These are phyloP conservation scores for Orthonychiurus folsomi DNA, from an alignment of 2,888 invertebrate genomes.

Conservation along the genomic window DNA sequence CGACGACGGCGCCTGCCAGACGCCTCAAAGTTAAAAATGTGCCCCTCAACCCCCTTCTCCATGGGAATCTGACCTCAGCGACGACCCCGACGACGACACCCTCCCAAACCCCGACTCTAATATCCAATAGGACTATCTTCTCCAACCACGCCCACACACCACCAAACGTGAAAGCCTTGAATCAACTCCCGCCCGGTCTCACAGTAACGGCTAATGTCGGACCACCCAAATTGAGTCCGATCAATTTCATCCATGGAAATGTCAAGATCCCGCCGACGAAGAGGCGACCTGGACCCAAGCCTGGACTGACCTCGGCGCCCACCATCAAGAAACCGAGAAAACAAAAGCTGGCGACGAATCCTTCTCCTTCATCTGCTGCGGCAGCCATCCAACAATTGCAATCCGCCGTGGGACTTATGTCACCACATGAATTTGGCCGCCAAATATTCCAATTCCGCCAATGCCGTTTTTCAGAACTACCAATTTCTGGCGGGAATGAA, in stretches of 20 bases:
- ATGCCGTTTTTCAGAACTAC: neutral
- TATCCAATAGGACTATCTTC: neutral
- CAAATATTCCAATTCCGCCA: no score
- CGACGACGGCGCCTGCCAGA: constrained; percentile 4
- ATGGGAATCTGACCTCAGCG: neutral
- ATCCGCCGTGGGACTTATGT: neutral
- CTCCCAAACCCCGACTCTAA: neutral
- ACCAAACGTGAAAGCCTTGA: neutral
- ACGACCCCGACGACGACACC: neutral
- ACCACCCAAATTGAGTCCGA: neutral
- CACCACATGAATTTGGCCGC: no score
- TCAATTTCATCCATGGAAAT: no score
- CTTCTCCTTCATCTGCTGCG: neutral
- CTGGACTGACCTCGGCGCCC: neutral
- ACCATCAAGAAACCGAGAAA: neutral
- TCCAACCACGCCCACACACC: no score
- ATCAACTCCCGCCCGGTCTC: neutral
- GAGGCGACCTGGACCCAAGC: no score
- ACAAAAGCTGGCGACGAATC: neutral
- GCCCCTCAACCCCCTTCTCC: constrained; percentile 32
- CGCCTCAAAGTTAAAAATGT: constrained; percentile 38
- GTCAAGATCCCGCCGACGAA: no score
- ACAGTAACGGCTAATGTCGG: neutral
- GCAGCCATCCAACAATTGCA: neutral
- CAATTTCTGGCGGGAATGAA: neutral